Conservation (phyloP, 2,113 vertebrate genomes). For the Rhinolophus ferrumequinum region DNA sequence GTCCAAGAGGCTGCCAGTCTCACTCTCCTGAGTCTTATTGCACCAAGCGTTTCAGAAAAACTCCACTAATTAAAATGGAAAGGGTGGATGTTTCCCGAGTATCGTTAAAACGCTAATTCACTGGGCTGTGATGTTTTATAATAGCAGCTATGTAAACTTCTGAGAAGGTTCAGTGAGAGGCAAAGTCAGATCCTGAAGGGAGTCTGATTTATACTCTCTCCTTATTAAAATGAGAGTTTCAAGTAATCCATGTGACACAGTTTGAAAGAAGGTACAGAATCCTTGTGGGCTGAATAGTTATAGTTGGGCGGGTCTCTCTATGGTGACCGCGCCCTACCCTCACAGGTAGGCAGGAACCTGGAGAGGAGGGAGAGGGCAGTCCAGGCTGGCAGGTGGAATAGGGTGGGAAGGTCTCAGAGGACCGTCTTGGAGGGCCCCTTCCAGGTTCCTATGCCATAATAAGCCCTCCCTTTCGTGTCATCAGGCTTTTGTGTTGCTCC, state of each 20-base stretch:
- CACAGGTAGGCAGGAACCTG: not conserved
- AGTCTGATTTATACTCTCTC: not conserved
- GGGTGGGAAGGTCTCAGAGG: not conserved
- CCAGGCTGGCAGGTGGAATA: not conserved
- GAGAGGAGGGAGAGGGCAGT: not conserved
- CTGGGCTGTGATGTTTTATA: not conserved
- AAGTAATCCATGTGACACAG: not conserved
- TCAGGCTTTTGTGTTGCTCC: not conserved
- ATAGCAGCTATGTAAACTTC: not conserved
- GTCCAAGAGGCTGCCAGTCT: not conserved
- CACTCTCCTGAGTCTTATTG: not conserved
- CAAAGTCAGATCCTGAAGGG: not conserved
- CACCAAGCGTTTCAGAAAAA: not conserved
- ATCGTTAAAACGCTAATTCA: not conserved
- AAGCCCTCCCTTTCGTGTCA: not conserved
- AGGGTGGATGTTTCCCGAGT: not conserved
- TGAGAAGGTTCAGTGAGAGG: not conserved
- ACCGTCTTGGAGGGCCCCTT: not conserved
- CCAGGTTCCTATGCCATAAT: not conserved
- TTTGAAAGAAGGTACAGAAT: not conserved
- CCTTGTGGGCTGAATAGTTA: not conserved
- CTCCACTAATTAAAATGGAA: slow-evolving; percentile 34
- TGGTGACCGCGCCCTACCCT: not conserved
- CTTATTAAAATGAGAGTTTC: not conserved
- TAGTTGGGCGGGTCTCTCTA: not conserved